phyloP scores from a whole-genome alignment of 1,140 invertebrate species.

The Drosophila sproati region DNA sequence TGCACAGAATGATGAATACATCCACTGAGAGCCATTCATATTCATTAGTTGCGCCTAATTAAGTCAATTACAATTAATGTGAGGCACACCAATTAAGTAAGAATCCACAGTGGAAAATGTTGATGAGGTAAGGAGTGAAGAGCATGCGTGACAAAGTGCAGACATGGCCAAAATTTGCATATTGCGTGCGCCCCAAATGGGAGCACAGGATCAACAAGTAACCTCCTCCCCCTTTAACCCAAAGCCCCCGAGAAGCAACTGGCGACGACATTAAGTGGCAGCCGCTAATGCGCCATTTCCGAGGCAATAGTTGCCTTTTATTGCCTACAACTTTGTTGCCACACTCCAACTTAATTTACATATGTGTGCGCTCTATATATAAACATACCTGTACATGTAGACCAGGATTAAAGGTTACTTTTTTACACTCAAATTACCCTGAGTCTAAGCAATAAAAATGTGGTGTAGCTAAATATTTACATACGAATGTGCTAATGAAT shows the following conservation, averaged over 20 bases:
- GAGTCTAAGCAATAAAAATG: background rate
- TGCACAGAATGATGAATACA: slow-evolving; percentile 18
- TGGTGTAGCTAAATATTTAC: slow-evolving; percentile 6
- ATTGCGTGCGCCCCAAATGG: slow-evolving; percentile 66
- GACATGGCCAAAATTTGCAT: slow-evolving; percentile 72
- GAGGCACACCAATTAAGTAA: slow-evolving; percentile 60
- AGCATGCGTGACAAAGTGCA: slow-evolving; percentile 39
- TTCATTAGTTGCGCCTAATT: slow-evolving; percentile 62
- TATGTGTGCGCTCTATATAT: slow-evolving; percentile 8
- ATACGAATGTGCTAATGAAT: slow-evolving; percentile 38
- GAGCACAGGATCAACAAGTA: slow-evolving; percentile 65
- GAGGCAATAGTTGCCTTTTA: slow-evolving; percentile 69
- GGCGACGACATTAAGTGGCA: slow-evolving; percentile 67
- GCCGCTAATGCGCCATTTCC: slow-evolving; percentile 79
- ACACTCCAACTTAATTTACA: slow-evolving; percentile 37
- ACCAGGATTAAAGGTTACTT: background rate
- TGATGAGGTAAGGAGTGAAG: background rate
- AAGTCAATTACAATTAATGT: slow-evolving; percentile 57
- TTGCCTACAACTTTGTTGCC: slow-evolving; percentile 43
- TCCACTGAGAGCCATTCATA: slow-evolving; percentile 41
- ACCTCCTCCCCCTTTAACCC: background rate
- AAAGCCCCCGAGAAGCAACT: background rate
- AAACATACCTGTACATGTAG: background rate
- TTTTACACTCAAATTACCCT: slow-evolving; percentile 3
- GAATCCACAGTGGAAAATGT: slow-evolving; percentile 3